These are phyloP conservation scores for Lycaena phlaeas DNA, from an alignment of 2,888 invertebrate genomes.

Conservation along the genomic window DNA sequence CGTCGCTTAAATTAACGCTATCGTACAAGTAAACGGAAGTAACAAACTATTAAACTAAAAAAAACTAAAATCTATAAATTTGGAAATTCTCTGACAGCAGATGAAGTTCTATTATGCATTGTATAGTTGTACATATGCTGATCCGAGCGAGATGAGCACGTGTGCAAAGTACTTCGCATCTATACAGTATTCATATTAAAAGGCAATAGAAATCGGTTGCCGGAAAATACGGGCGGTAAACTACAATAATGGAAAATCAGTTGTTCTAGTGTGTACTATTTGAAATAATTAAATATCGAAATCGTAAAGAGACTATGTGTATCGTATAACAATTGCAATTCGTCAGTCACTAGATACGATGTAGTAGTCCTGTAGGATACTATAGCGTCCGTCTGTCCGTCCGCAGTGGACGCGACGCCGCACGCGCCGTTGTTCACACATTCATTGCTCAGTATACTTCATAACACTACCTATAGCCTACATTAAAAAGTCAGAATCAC, in stretches of 20 bases:
- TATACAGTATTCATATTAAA: neutral
- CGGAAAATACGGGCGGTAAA: neutral
- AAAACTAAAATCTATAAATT: slow-evolving; percentile 7
- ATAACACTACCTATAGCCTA: slow-evolving; percentile 64
- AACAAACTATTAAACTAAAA: slow-evolving; percentile 4
- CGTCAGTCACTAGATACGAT: slow-evolving; percentile 1
- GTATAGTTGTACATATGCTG: neutral
- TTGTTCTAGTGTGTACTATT: neutral
- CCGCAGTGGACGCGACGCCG: slow-evolving; percentile 18
- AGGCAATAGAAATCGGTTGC: neutral
- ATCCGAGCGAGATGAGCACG: neutral
- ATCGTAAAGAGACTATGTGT: neutral
- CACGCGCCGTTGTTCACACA: slow-evolving; percentile 22
- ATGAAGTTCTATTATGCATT: neutral
- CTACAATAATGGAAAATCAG: neutral
- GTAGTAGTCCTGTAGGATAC: neutral
- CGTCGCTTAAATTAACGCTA: slow-evolving; percentile 12
- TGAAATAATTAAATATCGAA: neutral
- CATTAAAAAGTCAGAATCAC: slow-evolving; percentile 71
- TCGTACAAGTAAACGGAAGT: slow-evolving; percentile 8
- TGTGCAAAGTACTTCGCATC: neutral
- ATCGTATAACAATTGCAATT: slow-evolving; percentile 1
- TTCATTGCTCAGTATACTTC: slow-evolving; percentile 39
- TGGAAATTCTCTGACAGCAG: slow-evolving; percentile 2
- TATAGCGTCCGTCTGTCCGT: neutral